Conservation (phyloP, 2,113 vertebrate genomes). For the Pachycephala philippinensis region DNA sequence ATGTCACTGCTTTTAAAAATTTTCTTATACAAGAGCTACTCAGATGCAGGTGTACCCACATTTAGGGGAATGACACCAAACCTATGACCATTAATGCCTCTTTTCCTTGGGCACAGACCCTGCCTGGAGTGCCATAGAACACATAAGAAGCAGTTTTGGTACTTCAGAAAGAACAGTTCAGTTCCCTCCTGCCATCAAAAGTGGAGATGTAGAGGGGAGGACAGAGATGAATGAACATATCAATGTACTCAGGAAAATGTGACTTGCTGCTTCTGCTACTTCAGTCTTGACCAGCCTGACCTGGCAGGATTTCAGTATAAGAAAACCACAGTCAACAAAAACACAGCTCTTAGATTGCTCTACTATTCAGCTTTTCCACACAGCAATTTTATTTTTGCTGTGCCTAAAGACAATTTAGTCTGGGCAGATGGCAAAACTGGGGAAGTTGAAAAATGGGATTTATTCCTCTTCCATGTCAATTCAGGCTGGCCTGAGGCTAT, state of each 20-base stretch:
- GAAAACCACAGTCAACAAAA: neutral
- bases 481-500: neutral
- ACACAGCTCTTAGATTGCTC: neutral
- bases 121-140: neutral
- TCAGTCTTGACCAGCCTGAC: neutral
- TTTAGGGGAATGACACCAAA: neutral
- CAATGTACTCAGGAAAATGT: neutral
- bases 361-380: neutral
- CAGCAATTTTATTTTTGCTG: neutral
- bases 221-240: neutral
- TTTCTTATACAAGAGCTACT: neutral
- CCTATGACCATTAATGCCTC: neutral
- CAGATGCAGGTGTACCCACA: neutral
- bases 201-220: neutral
- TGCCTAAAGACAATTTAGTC: neutral
- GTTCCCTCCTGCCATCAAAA: neutral
- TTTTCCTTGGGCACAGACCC: neutral
- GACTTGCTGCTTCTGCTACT: neutral
- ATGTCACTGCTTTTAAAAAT: neutral
- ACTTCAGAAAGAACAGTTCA: neutral
- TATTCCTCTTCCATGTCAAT: neutral
- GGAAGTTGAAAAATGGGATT: neutral
- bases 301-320: neutral
- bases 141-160: neutral
- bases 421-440: neutral